Evolutionary conservation across 1,140 invertebrate species (phyloP).

Genomic region (Planococcus citri): DNA sequence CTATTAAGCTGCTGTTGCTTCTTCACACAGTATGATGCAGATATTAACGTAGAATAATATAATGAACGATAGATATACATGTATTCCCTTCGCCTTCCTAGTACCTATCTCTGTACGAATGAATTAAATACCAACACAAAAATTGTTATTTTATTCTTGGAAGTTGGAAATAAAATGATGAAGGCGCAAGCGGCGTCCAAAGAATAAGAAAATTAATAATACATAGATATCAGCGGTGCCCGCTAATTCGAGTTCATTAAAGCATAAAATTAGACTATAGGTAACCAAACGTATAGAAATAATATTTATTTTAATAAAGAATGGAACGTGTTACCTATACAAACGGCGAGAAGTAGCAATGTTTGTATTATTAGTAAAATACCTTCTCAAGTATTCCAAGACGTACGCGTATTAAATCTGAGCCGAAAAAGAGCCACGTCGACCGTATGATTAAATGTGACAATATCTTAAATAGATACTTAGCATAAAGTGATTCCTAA

Average conservation of each 20-base stretch:
- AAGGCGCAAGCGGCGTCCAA: neutral
- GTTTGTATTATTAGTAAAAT: conserved; percentile 16
- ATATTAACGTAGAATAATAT: no score
- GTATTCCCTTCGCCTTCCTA: no score
- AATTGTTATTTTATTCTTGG: no score
- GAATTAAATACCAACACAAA: no score
- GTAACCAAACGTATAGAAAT: neutral
- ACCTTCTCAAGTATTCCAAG: neutral
- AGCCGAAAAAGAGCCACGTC: neutral
- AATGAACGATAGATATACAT: no score
- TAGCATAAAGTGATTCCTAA: neutral
- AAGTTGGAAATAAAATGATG: no score
- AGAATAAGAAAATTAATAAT: conserved; percentile 2
- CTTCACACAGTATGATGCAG: no score
- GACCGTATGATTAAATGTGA: neutral
- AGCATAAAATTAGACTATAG: conserved; percentile 17
- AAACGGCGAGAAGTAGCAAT: neutral
- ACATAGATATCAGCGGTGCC: neutral
- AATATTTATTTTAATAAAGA: conserved; percentile 21
- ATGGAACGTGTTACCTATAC: neutral
- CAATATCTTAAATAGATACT: neutral
- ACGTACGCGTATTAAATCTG: neutral
- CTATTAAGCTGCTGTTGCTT: no score
- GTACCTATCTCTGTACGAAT: no score
- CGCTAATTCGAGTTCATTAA: conserved; percentile 11